Conservation (phyloP, 92 coral and sea anemone species). For the Montipora capitata region DNA sequence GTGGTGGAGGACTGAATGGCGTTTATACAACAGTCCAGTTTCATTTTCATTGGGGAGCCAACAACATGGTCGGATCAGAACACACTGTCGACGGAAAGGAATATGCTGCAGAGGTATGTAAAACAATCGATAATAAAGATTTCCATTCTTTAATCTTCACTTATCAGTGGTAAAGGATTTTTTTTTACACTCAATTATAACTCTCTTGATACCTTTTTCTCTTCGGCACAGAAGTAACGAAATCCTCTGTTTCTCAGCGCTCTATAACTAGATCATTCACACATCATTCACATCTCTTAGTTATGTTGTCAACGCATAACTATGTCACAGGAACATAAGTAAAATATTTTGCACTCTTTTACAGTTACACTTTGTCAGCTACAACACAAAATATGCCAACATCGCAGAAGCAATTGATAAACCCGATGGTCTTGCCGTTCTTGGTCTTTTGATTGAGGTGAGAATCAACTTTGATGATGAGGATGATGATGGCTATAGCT, state of each 20-base stretch:
- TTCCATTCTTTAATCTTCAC: not conserved
- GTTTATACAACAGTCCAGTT: conserved; percentile 27
- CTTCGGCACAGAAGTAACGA: no score
- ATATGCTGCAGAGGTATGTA: conserved; percentile 80
- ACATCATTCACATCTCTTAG: no score
- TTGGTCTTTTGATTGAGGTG: conserved; percentile 78
- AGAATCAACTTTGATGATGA: not conserved
- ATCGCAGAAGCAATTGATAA: conserved; percentile 21
- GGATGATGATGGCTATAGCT: not conserved
- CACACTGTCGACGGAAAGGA: conserved; percentile 69
- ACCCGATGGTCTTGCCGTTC: conserved; percentile 79
- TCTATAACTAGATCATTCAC: no score
- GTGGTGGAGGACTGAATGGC: conserved; percentile 68
- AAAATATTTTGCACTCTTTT: not conserved
- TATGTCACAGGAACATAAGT: no score
- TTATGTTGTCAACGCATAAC: no score
- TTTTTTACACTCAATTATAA: no score
- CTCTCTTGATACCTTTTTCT: no score
- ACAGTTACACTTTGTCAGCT: conserved; percentile 78
- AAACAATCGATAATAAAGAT: no score
- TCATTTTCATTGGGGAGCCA: conserved; percentile 81
- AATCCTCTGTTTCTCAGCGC: no score
- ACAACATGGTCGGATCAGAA: conserved; percentile 70
- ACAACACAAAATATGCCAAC: conserved; percentile 59
- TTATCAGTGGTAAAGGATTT: no score